Base-by-base conservation (phyloP, 2,113 vertebrate species). In the Neopipo cinnamomea region DNA sequence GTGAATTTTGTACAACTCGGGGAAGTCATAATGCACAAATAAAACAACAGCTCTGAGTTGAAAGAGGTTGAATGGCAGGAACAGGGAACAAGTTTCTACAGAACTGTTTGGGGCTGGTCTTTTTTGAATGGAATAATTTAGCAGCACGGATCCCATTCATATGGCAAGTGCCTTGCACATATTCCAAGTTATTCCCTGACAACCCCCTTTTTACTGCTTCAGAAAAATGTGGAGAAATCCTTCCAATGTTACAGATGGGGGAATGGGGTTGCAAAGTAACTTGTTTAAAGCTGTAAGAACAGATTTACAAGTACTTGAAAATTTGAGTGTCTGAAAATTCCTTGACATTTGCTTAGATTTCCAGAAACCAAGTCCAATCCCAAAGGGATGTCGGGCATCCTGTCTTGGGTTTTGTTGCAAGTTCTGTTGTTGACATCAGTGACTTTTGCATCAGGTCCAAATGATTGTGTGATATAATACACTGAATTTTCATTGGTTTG, bases 141-240 rank as follows among this genome's bases (percentile, higher is more conserved):
- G 55, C 39, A 75, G 65, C 27, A 30, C 0, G 1, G 27, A 44
- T 20, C 10, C 3, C 2, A 4, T 82, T 92, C 11, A 1, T 33
- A n/a, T 63, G 52, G 52, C 6, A 56, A 89, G 41, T n/a, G 35
- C 63, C 49, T 63, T 27, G 25, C 23, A 8, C 18, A 0, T 6
- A 4, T 55, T 83, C 33, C 50, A 62, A 35, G 35, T 28, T 27
- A 20, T 8, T 85, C 33, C 24, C 5, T 68, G 76, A 33, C 42
- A 55, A 76, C 44, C 41, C 5, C 6, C 23, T 70, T 61, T 55
- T 71, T 56, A 9, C 16, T n/a, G 21, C 35, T 89, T 76, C 7
- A 1, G 47, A 49, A 50, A 80, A 14, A 15, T 1, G 12, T 0
- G 1, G 61, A 76, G 72, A n/a, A 53, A n/a, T 10, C 37, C 25